phyloP scores from a whole-genome alignment of 2,888 invertebrate genomes.

The Diarsia rubi region DNA sequence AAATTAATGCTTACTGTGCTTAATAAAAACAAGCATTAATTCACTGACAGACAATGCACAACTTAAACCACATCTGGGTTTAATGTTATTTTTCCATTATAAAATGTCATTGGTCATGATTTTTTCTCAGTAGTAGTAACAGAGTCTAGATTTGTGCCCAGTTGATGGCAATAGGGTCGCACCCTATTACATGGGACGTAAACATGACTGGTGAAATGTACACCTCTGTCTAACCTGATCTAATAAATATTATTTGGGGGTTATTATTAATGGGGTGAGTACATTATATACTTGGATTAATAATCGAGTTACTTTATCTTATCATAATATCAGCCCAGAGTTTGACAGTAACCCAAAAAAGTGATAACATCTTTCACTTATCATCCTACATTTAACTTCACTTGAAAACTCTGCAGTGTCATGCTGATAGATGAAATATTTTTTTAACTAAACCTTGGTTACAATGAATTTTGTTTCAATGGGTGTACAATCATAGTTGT shows the following conservation, averaged over 20 bases:
- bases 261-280: too few species aligned
- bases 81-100: not conserved
- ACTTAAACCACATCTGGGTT: not conserved
- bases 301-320: slow-evolving; percentile 40
- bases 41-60: not conserved
- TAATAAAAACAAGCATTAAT: not conserved
- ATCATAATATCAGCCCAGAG: slow-evolving; percentile 14
- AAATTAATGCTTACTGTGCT: not conserved
- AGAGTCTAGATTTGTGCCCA: too few species aligned
- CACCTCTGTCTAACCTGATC: too few species aligned
- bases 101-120: not conserved
- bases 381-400: slow-evolving; percentile 6
- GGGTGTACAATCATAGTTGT: too few species aligned
- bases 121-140: too few species aligned
- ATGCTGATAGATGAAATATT: slow-evolving; percentile 19
- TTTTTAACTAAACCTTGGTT: not conserved
- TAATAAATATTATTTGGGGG: too few species aligned
- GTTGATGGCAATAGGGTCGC: too few species aligned
- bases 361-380: slow-evolving; percentile 31
- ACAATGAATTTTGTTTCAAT: not conserved
- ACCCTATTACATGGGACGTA: too few species aligned
- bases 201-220: too few species aligned
- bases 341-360: slow-evolving; percentile 21
- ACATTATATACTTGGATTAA: not conserved
- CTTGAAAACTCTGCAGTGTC: not conserved